Conservation (phyloP, 2,113 vertebrate genomes). For the Diadophis punctatus region DNA sequence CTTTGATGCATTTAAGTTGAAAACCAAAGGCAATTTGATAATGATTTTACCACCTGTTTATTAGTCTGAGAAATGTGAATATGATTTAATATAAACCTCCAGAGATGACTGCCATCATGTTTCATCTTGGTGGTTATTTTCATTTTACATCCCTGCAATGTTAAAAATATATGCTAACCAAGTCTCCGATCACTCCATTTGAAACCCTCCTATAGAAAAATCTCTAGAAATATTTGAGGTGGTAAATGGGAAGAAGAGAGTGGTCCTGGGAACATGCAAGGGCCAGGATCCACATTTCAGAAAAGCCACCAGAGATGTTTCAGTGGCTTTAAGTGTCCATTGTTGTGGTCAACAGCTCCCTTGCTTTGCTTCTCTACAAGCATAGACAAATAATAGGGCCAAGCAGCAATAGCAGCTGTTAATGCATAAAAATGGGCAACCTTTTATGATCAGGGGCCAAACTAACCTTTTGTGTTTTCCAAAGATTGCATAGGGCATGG, state of each 20-base stretch:
- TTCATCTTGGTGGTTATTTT: not conserved
- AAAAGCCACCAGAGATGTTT: not conserved
- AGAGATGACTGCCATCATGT: not conserved
- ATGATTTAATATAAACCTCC: not conserved
- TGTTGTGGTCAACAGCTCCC: too few relatives aligned
- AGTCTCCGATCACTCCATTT: conserved; percentile 2
- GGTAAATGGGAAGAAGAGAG: not conserved
- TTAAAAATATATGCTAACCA: not conserved
- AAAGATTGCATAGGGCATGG: not conserved
- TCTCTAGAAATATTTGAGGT: not conserved
- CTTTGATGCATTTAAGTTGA: not conserved
- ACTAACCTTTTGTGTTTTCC: not conserved
- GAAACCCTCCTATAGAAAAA: not conserved
- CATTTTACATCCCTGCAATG: not conserved
- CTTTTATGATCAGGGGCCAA: not conserved
- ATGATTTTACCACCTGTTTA: not conserved
- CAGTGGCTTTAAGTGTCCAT: not conserved
- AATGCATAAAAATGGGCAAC: not conserved
- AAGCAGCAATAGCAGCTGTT: not conserved
- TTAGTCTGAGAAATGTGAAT: not conserved
- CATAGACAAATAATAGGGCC: not conserved
- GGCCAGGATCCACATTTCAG: not conserved
- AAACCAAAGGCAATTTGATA: not conserved
- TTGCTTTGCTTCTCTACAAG: not conserved
- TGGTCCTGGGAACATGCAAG: not conserved